A percentile compares a stretch with the other conserved stretches of the same genome.
These are phyloP conservation scores for Hypsopygia costalis DNA, from an alignment of 2,888 invertebrate species.

Conservation along the genomic window DNA sequence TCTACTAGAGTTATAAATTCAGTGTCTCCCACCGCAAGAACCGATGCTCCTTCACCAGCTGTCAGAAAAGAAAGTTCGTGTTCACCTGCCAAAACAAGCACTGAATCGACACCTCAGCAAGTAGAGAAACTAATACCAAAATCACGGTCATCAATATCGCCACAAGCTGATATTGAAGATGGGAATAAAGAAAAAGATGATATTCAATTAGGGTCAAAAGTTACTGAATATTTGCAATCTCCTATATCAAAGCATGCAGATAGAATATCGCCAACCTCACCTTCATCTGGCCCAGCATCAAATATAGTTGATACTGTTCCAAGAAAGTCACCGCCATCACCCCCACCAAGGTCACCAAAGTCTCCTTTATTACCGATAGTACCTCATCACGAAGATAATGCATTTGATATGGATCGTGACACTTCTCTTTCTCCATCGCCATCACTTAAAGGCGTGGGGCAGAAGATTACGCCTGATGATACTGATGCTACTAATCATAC, in stretches of 20 bases:
- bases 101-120: conserved; percentile 29
- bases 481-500: conserved; percentile 26
- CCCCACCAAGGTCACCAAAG: conserved; percentile 45
- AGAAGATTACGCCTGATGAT: conserved; percentile 25
- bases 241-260: conserved; percentile 39
- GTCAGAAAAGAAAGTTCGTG: conserved; percentile 44
- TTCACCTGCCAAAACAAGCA: conserved; percentile 39
- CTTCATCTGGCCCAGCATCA: conserved; percentile 29
- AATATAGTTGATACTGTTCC: conserved; percentile 34
- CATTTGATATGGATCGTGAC: conserved; percentile 26
- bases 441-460: conserved; percentile 21
- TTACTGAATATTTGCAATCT: conserved; percentile 34
- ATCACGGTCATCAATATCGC: conserved; percentile 41
- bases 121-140: conserved; percentile 33
- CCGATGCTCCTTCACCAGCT: conserved; percentile 45
- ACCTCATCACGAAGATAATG: conserved; percentile 35
- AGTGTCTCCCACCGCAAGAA: conserved; percentile 42
- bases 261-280: conserved; percentile 38
- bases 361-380: conserved; percentile 38
- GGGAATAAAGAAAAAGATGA: conserved; percentile 29
- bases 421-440: conserved; percentile 37
- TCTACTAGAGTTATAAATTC: conserved; percentile 37
- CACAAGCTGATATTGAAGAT: conserved; percentile 37
- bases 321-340: conserved; percentile 57
- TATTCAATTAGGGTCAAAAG: conserved; percentile 20